phyloP scores from a whole-genome alignment of 1,140 invertebrate genomes.

The Drosophila obscura region DNA sequence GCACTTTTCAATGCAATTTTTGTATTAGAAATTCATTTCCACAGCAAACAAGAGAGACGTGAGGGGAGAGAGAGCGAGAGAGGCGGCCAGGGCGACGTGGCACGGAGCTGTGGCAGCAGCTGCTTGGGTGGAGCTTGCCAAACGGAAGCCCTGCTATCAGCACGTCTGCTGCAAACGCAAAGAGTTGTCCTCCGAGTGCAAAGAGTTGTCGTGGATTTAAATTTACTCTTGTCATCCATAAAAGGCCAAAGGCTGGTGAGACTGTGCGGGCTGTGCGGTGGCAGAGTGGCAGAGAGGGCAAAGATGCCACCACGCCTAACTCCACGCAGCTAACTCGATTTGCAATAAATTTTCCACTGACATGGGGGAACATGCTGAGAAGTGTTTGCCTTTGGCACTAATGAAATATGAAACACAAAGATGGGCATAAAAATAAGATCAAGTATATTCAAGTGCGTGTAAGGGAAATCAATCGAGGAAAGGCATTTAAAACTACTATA shows the following conservation, averaged over 20 bases:
- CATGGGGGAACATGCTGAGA: not conserved
- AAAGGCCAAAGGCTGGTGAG: not conserved
- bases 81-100: not conserved
- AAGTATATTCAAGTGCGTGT: not conserved
- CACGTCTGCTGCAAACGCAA: constrained; percentile 53
- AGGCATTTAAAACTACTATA: too few relatives aligned
- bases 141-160: constrained; percentile 63
- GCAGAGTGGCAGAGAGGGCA: constrained; percentile 3
- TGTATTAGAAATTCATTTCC: constrained; percentile 81
- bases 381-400: not conserved
- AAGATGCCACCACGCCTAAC: constrained; percentile 12
- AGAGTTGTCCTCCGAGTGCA: constrained; percentile 37
- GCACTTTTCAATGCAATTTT: constrained; percentile 75
- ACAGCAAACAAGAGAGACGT: constrained; percentile 39
- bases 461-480: too few relatives aligned
- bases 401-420: not conserved
- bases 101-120: constrained; percentile 40
- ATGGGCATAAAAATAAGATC: too few relatives aligned
- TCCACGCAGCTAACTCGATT: constrained; percentile 41
- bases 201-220: constrained; percentile 49
- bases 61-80: not conserved
- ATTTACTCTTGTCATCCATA: constrained; percentile 55
- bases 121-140: constrained; percentile 43
- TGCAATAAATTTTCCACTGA: constrained; percentile 42
- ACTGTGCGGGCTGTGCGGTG: not conserved